These are phyloP conservation scores for Notarius lentiginosus DNA, from an alignment of 2,113 vertebrate species.

Conservation along the genomic window DNA sequence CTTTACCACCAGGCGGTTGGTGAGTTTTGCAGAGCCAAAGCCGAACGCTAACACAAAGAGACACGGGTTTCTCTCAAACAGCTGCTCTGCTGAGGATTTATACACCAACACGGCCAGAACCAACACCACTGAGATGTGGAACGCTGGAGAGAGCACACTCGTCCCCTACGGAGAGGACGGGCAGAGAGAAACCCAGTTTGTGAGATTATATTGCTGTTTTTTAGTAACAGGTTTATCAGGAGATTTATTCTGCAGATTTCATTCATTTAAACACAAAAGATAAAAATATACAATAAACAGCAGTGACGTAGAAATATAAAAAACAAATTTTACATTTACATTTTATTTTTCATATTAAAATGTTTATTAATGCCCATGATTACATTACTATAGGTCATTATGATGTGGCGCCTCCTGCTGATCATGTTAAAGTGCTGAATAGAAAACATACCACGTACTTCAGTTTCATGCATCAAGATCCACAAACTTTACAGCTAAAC, in stretches of 20 bases:
- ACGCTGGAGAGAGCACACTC: constrained; percentile 84
- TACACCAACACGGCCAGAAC: constrained; percentile 81
- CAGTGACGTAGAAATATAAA: too few species aligned
- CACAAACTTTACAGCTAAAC: neutral
- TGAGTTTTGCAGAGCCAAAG: constrained; percentile 86
- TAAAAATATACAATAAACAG: too few species aligned
- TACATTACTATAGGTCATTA: too few species aligned
- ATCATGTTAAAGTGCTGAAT: neutral
- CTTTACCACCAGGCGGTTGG: constrained; percentile 88
- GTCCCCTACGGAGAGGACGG: constrained; percentile 71
- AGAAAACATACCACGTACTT: neutral
- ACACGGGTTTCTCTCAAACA: constrained; percentile 86
- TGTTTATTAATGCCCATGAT: too few species aligned
- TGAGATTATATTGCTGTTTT: neutral
- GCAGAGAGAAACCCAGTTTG: neutral
- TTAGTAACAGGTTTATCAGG: neutral
- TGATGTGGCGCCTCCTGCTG: neutral
- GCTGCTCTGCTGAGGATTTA: constrained; percentile 82
- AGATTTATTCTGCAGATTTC: neutral
- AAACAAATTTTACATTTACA: too few species aligned
- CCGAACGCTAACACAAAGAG: constrained; percentile 85
- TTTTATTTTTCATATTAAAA: too few species aligned
- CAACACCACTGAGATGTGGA: constrained; percentile 84
- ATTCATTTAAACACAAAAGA: too few species aligned
- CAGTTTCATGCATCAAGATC: neutral